Percentiles rank a stretch among this genome's conserved stretches.
Conservation (phyloP, 2,888 invertebrate species). For the Mythimna vitellina region DNA sequence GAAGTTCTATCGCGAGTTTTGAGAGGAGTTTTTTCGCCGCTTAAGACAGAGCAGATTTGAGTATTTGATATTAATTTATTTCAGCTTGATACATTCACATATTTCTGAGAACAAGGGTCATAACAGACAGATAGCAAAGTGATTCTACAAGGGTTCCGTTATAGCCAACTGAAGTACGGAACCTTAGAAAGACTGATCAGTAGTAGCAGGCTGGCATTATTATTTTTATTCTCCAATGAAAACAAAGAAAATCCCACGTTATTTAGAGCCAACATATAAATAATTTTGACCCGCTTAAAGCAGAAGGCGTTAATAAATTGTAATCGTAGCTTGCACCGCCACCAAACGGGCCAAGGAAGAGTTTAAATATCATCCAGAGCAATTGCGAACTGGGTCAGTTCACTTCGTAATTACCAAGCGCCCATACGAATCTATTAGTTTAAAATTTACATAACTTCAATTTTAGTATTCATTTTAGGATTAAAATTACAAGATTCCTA, state of each 20-base stretch:
- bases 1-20: too few species aligned
- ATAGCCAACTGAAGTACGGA: too few species aligned
- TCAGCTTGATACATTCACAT: too few species aligned
- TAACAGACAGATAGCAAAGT: too few species aligned
- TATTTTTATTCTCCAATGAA: neutral
- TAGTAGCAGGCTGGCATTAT: neutral
- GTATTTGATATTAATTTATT: too few species aligned
- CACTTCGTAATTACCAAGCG: conserved; percentile 62
- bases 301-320: conserved; percentile 40
- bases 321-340: conserved; percentile 33
- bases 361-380: conserved; percentile 60
- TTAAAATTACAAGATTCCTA: conserved; percentile 29
- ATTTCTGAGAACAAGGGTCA: too few species aligned
- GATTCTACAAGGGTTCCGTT: too few species aligned
- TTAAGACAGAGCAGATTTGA: too few species aligned
- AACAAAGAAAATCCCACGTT: conserved; percentile 20
- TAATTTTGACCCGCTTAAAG: conserved; percentile 27
- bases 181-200: too few species aligned
- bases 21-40: too few species aligned
- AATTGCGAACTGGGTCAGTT: conserved; percentile 65
- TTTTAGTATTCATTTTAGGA: conserved; percentile 25
- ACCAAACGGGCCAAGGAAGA: conserved; percentile 30
- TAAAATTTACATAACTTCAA: conserved; percentile 35
- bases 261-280: conserved; percentile 33
- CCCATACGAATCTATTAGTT: conserved; percentile 62